These are phyloP conservation scores for Plagiodera versicolora DNA, from an alignment of 2,888 invertebrate species.

Conservation along the genomic window DNA sequence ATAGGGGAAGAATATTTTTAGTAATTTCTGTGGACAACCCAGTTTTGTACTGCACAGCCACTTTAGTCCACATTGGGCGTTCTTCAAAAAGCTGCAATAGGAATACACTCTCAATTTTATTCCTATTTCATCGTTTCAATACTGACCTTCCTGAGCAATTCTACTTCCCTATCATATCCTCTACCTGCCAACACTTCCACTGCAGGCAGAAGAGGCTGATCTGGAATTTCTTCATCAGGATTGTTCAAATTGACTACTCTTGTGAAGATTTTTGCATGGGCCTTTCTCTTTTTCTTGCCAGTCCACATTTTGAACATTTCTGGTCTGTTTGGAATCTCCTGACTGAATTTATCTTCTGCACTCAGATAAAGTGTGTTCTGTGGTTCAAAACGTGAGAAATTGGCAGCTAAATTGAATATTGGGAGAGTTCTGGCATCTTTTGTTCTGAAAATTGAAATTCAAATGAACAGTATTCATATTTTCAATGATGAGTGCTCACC, in stretches of 20 bases:
- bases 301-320: constrained; percentile 24
- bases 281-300: constrained; percentile 16
- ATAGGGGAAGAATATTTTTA: constrained; percentile 77
- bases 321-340: constrained; percentile 24
- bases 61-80: constrained; percentile 87
- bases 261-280: constrained; percentile 49
- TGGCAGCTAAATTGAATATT: constrained; percentile 70
- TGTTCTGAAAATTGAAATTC: constrained; percentile 22
- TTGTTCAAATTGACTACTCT: constrained; percentile 62
- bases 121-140: background rate
- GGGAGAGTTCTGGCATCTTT: constrained; percentile 42
- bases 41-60: constrained; percentile 69
- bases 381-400: constrained; percentile 75
- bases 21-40: constrained; percentile 64
- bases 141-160: constrained; percentile 36
- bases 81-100: constrained; percentile 72
- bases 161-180: constrained; percentile 49
- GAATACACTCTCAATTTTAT: background rate
- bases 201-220: constrained; percentile 31
- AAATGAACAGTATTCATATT: too few species aligned
- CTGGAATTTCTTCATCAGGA: constrained; percentile 46
- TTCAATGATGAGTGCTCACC: constrained; percentile 49
- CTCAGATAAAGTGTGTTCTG: constrained; percentile 42
- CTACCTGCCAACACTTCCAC: constrained; percentile 32
- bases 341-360: constrained; percentile 32